Base-by-base conservation (phyloP, 2,888 invertebrate genomes). In the Xanthia icteritia region DNA sequence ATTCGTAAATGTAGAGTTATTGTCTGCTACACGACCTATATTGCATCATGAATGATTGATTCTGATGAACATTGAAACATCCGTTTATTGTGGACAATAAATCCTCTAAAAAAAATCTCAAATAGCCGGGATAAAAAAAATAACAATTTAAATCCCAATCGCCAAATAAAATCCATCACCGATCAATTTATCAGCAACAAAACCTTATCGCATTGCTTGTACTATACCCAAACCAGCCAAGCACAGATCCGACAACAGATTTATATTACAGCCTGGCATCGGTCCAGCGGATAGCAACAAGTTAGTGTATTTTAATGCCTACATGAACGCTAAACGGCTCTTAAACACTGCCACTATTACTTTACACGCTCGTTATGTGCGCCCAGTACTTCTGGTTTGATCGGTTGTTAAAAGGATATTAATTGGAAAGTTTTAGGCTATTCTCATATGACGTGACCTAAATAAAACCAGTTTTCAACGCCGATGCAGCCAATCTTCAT, bases 241-340 rank as follows among this genome's bases (percentile, higher is more conserved):
- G 68, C 54, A 60, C 63, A 85, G 79, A 83, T 76, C 78, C 61
- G 64, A 79, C 76, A 82, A 76, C 83, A 85, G 86, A 86, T 86
- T 88, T 89, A 83, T 88, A 84, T 77, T 73, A 73, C 60, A 80
- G 80, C n/a, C 74, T 89, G 89, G 89, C 89, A 86, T 56, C 20
- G 77, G 73, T 86, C 90, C 89, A 89, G 85, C 73, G 75, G 31
- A 67, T 74, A 89, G 89, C 89, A 89, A 89, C 89, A 89, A 88
- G 89, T 89, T 78, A 82, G 83, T 79, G 79, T 82, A 86, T 89
- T 89, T 88, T 82, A 89, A 88, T 89, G 86, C 86, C 69, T 79
- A 80, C 81, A 81, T 81, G 79, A 84, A 81, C 77, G 67, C 82
- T 87, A 86, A 87, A 79, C 78, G 86, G 74, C 84, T 72, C 77